These are phyloP conservation scores for Galerucella nymphaeae DNA, from an alignment of 2,888 invertebrate species.

Conservation along the genomic window DNA sequence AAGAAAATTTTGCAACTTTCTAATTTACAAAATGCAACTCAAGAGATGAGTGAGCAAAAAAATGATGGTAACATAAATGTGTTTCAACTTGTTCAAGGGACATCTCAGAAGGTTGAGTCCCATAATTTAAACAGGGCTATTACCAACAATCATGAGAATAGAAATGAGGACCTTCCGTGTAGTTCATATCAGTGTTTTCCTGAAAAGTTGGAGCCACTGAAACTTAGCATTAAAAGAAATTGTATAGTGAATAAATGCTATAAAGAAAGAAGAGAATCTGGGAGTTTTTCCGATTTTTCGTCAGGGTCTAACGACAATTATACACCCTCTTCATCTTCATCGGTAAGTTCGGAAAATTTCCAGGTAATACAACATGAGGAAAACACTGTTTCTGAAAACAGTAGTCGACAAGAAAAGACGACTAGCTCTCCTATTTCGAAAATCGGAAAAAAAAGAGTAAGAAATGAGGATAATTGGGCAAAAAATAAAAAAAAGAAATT, in stretches of 20 bases:
- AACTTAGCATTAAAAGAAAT: conserved; percentile 4
- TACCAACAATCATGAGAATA: not conserved
- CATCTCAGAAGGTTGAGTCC: conserved; percentile 2
- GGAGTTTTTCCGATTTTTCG: not conserved
- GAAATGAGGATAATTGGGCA: conserved; percentile 5
- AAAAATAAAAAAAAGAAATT: conserved; percentile 6
- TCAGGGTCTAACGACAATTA: conserved; percentile 4
- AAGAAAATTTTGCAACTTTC: not conserved
- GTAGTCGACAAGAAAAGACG: not conserved
- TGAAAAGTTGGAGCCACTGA: not conserved
- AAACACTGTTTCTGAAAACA: not conserved
- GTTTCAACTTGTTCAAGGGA: conserved; percentile 1
- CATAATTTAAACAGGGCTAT: not conserved
- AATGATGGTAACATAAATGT: conserved; percentile 4
- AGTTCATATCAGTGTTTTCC: not conserved
- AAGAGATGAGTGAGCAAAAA: not conserved
- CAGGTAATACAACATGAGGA: not conserved
- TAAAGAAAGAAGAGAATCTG: conserved; percentile 4
- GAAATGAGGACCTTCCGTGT: not conserved
- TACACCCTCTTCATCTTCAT: conserved; percentile 10
- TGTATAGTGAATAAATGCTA: not conserved
- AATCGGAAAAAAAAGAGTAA: not conserved
- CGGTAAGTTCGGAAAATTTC: not conserved
- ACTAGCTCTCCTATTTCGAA: not conserved
- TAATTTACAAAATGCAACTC: not conserved